Evolutionary conservation across 2,888 invertebrate genomes (phyloP).

Genomic region (Ectemnius continuus): DNA sequence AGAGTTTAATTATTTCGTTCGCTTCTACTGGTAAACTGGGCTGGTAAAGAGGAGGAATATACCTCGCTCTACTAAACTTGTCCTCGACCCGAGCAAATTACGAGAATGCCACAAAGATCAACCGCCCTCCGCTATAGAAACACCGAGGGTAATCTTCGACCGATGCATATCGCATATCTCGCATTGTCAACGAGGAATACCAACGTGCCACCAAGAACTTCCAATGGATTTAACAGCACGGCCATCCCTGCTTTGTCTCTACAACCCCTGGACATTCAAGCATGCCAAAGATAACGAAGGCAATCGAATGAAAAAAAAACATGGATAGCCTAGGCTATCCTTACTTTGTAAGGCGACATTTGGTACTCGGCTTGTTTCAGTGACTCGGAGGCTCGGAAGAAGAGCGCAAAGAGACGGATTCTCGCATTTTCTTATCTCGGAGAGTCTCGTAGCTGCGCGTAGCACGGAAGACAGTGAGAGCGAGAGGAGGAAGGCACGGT

Average conservation of each 20-base stretch:
- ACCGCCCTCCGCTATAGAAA: conserved; percentile 2
- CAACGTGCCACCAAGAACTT: no score
- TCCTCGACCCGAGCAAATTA: conserved; percentile 9
- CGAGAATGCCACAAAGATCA: not conserved
- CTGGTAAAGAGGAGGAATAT: conserved; percentile 15
- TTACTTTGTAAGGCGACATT: no score
- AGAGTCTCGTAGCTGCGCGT: not conserved
- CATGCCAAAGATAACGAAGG: no score
- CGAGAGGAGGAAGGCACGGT: no score
- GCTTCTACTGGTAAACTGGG: conserved; percentile 10
- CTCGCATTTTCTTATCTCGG: not conserved
- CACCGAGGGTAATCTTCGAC: not conserved
- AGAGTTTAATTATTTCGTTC: conserved; percentile 12
- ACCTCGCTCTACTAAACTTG: conserved; percentile 42
- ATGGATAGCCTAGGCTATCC: no score
- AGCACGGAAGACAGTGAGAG: conserved; percentile 17
- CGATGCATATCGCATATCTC: not conserved
- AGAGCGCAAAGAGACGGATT: not conserved
- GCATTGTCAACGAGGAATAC: conserved; percentile 1
- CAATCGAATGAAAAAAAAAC: no score
- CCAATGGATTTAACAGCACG: not conserved
- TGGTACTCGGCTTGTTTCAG: no score
- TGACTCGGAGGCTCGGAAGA: no score
- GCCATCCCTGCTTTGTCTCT: no score
- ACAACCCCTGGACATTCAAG: no score